Conservation (phyloP, 53 echinoderm and acorn worm species). For the Temnopleurus reevesii region DNA sequence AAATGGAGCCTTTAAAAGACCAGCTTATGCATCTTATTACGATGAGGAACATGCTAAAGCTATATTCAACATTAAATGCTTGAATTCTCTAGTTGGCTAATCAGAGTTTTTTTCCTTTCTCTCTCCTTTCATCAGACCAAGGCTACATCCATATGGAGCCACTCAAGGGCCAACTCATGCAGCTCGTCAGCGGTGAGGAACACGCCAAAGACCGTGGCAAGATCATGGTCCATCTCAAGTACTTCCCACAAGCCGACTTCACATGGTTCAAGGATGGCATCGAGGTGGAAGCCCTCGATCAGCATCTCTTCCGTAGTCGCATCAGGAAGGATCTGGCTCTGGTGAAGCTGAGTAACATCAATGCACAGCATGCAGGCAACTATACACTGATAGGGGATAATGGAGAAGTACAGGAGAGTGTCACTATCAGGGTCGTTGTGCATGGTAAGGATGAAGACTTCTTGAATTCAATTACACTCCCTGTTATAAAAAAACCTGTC, state of each 20-base stretch:
- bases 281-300: conserved; percentile 54
- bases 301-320: conserved; percentile 53
- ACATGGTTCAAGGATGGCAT: conserved; percentile 81
- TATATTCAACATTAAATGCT: no score
- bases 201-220: conserved; percentile 44
- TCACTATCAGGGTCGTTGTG: conserved; percentile 69
- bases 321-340: conserved; percentile 59
- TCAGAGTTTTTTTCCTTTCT: neutral
- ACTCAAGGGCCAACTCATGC: conserved; percentile 31
- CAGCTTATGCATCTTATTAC: no score
- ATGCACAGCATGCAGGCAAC: conserved; percentile 70
- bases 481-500: no score
- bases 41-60: no score
- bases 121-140: conserved; percentile 22
- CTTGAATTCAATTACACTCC: no score
- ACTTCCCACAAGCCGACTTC: conserved; percentile 70
- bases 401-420: conserved; percentile 64
- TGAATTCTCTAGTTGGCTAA: neutral
- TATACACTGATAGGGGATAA: conserved; percentile 78
- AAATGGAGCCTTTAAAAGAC: no score
- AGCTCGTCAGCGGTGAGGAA: conserved; percentile 54
- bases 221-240: conserved; percentile 60
- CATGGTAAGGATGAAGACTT: no score
- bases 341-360: conserved; percentile 64
- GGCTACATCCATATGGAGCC: conserved; percentile 65